Percentiles rank a stretch among this genome's conserved stretches.
These are phyloP conservation scores for Gorsachius goisagi DNA, from an alignment of 2,113 vertebrate genomes.

Conservation along the genomic window DNA sequence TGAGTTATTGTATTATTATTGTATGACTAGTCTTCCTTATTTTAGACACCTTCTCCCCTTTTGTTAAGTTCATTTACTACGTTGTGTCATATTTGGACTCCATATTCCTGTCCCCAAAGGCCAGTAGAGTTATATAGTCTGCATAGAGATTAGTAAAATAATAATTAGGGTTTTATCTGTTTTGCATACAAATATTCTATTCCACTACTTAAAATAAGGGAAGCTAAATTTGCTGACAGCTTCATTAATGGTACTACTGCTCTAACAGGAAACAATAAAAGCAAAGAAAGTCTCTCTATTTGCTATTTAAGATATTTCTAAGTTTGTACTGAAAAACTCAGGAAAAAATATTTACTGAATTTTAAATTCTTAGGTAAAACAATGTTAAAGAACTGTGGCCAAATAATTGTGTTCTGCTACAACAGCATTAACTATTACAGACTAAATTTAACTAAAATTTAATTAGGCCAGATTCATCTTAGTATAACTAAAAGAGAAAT, in stretches of 20 bases:
- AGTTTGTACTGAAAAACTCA: neutral
- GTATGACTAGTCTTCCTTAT: neutral
- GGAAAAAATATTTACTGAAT: neutral
- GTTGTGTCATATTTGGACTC: neutral
- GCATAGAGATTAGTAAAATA: neutral
- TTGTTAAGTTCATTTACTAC: neutral
- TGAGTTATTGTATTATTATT: neutral
- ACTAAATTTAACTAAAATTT: constrained; percentile 31
- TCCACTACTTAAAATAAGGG: neutral
- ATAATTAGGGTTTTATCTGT: neutral
- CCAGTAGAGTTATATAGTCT: neutral
- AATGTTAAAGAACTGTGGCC: neutral
- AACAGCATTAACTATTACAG: constrained; percentile 17
- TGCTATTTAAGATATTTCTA: neutral
- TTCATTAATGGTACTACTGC: neutral
- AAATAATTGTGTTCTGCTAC: constrained; percentile 3
- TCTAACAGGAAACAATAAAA: constrained; percentile 18
- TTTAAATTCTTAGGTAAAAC: neutral
- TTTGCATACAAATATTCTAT: neutral
- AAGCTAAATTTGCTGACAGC: neutral
- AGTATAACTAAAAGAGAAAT: constrained; percentile 5
- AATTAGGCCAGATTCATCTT: constrained; percentile 23
- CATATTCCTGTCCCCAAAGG: neutral
- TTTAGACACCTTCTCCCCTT: neutral
- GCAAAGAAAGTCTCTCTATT: neutral